These are phyloP conservation scores for Vultur gryphus DNA, from an alignment of 2,797 vertebrate genomes.

Conservation along the genomic window DNA sequence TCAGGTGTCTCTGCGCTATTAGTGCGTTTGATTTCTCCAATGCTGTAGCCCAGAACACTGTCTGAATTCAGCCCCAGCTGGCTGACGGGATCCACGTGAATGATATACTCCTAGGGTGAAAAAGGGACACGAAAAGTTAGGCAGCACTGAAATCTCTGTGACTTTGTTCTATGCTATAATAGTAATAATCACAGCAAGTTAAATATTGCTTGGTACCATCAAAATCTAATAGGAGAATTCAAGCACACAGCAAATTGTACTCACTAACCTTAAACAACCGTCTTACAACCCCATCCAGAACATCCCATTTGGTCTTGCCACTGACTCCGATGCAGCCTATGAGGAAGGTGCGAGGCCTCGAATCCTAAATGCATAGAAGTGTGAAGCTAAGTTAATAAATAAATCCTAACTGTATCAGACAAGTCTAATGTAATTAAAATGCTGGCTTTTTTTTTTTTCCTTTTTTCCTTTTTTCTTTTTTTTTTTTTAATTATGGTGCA, in stretches of 20 bases:
- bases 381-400: conserved; percentile 2
- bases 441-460: background rate
- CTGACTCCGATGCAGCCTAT: conserved; percentile 97
- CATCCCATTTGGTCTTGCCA: conserved; percentile 98
- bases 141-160: background rate
- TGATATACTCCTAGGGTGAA: conserved; percentile 87
- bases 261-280: conserved; percentile 90
- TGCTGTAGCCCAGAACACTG: conserved; percentile 92
- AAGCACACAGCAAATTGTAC: background rate
- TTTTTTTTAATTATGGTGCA: background rate
- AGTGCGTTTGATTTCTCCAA: conserved; percentile 87
- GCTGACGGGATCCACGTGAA: conserved; percentile 89
- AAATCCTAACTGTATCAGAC: background rate
- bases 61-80: conserved; percentile 93
- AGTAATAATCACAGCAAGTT: background rate
- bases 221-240: accelerated
- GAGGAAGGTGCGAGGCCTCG: conserved; percentile 82
- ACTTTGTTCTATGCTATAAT: background rate
- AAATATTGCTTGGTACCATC: background rate
- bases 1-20: conserved; percentile 82
- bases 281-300: conserved; percentile 93
- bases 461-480: background rate
- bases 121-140: background rate
- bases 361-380: conserved; percentile 74
- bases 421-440: background rate